These are phyloP conservation scores for Allobates femoralis DNA, from an alignment of 2,797 vertebrate genomes.

Conservation along the genomic window DNA sequence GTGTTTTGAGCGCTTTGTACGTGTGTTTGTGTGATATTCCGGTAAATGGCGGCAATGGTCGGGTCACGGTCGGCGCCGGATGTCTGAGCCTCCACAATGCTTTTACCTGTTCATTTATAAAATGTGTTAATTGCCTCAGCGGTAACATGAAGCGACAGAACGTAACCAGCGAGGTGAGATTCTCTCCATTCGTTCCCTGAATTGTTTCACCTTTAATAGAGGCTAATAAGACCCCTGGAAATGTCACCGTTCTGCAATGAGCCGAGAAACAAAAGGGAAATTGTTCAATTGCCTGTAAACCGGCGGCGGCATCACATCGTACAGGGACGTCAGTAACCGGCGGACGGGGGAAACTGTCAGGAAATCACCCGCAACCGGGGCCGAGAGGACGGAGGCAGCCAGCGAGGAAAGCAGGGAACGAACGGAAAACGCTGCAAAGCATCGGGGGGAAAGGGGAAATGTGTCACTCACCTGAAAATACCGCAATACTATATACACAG, in stretches of 20 bases:
- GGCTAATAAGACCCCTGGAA: constrained; percentile 9
- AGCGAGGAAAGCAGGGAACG: no score
- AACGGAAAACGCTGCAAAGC: no score
- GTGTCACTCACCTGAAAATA: no score
- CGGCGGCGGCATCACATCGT: background rate
- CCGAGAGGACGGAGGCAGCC: no score
- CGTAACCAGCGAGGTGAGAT: background rate
- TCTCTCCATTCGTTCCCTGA: background rate
- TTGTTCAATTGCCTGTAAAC: background rate
- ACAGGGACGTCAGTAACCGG: background rate
- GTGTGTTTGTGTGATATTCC: background rate
- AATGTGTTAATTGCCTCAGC: background rate
- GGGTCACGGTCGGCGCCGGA: background rate
- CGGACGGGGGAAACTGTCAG: background rate
- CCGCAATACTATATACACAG: no score
- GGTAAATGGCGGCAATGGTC: background rate
- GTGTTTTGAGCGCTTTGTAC: no score
- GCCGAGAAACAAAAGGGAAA: background rate
- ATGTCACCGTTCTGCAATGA: background rate
- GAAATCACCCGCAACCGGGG: no score
- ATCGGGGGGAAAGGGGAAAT: no score
- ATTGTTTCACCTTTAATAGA: constrained; percentile 23
- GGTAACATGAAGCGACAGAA: background rate
- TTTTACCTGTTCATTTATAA: constrained; percentile 5
- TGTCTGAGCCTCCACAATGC: background rate